Evolutionary conservation across 2,797 vertebrate genomes (phyloP).

Genomic region (Brachymystax lenok): DNA sequence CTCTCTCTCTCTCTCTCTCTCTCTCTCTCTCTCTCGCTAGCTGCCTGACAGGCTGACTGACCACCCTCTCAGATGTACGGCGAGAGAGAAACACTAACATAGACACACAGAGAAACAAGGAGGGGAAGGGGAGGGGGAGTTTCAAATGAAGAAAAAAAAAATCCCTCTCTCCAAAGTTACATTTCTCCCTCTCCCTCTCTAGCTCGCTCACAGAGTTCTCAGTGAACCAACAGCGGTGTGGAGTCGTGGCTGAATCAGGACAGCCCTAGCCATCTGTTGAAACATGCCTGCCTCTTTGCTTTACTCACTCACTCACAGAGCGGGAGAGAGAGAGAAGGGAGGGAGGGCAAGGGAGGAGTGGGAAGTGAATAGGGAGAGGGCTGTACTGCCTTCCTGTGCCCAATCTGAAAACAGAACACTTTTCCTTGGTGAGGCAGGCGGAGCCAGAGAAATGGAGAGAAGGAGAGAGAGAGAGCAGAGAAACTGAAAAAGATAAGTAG

Average conservation of each 20-base stretch:
- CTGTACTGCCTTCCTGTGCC: constrained; percentile 45
- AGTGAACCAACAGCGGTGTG: constrained; percentile 46
- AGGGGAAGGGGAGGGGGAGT: constrained; percentile 27
- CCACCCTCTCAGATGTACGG: constrained; percentile 16
- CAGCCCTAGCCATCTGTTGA: constrained; percentile 74
- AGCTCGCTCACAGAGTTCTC: constrained; percentile 37
- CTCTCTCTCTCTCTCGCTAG: constrained; percentile 16
- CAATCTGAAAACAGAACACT: constrained; percentile 55
- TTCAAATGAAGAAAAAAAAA: constrained; percentile 48
- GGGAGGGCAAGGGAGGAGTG: constrained; percentile 19
- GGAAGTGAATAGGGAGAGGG: constrained; percentile 33
- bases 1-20: constrained; percentile 12
- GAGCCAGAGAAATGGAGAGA: constrained; percentile 35
- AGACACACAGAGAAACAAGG: constrained; percentile 25
- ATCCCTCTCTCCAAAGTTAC: constrained; percentile 40
- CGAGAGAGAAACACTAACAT: constrained; percentile 24
- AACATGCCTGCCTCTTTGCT: constrained; percentile 56
- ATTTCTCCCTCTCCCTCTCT: constrained; percentile 33
- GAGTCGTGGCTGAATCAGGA: constrained; percentile 48
- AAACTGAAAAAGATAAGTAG: constrained; percentile 10
- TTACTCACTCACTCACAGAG: constrained; percentile 43
- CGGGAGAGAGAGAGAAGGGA: constrained; percentile 10
- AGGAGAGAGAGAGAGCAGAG: constrained; percentile 13
- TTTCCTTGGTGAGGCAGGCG: constrained; percentile 49
- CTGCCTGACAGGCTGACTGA: constrained; percentile 27